phyloP scores from a whole-genome alignment of 1,140 invertebrate genomes.

The Drosophila saltans region DNA sequence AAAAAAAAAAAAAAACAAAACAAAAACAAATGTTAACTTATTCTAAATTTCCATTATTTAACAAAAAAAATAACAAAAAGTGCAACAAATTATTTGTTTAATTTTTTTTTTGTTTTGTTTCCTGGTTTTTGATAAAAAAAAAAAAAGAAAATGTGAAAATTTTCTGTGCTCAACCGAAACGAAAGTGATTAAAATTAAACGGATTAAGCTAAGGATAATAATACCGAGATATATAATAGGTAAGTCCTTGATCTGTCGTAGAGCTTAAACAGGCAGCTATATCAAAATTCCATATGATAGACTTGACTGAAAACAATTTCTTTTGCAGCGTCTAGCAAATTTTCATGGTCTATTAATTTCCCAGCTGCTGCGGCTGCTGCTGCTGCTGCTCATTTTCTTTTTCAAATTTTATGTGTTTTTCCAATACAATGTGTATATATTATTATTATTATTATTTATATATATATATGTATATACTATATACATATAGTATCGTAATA shows the following conservation, averaged over 20 bases:
- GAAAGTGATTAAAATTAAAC: neutral
- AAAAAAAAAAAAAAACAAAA: neutral
- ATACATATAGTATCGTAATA: neutral
- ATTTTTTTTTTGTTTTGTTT: constrained; percentile 34
- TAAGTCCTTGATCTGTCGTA: neutral
- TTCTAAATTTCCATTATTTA: constrained; percentile 1
- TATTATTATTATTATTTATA: constrained; percentile 1
- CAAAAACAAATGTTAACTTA: neutral
- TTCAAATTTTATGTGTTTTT: constrained; percentile 39
- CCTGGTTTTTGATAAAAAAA: constrained; percentile 11
- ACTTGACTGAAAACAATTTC: constrained; percentile 43
- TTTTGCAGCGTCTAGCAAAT: constrained; percentile 52
- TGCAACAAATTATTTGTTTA: constrained; percentile 10
- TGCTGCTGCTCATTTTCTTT: constrained; percentile 31
- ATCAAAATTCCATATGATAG: neutral
- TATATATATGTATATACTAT: neutral
- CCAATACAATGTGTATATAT: constrained; percentile 5
- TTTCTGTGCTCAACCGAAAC: neutral
- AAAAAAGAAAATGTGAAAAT: neutral
- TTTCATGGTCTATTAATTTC: constrained; percentile 77
- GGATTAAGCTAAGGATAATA: neutral
- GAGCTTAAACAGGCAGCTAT: too few species aligned
- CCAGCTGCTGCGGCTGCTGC: constrained; percentile 62
- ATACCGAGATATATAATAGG: neutral
- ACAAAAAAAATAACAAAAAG: neutral